Percentiles rank a stretch among this genome's conserved stretches.
Conservation (phyloP, 1,140 invertebrate species). For the Drosophila gunungcola region DNA sequence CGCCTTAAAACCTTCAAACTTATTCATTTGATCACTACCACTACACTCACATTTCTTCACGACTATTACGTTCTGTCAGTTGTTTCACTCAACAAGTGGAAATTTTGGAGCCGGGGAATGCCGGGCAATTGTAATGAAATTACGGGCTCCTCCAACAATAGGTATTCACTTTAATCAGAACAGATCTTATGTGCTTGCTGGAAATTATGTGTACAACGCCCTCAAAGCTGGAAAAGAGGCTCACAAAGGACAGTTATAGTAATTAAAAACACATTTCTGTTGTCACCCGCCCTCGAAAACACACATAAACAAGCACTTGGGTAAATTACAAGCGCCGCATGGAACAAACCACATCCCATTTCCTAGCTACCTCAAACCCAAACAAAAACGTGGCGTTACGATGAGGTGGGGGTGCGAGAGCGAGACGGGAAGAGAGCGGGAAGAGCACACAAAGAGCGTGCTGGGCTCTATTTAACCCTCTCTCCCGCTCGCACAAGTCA, state of each 20-base stretch:
- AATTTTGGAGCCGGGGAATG: constrained; percentile 16
- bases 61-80: background rate
- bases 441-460: constrained; percentile 13
- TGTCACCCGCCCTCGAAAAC: constrained; percentile 29
- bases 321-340: constrained; percentile 35
- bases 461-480: background rate
- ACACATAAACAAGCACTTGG: constrained; percentile 30
- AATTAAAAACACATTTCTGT: constrained; percentile 68
- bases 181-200: constrained; percentile 56
- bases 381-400: constrained; percentile 40
- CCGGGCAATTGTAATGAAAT: constrained; percentile 34
- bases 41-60: too few relatives aligned
- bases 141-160: constrained; percentile 5
- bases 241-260: constrained; percentile 54
- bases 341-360: constrained; percentile 35
- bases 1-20: too few relatives aligned
- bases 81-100: constrained; percentile 5
- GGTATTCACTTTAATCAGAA: constrained; percentile 36
- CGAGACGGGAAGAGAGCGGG: constrained; percentile 1
- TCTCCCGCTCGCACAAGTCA: constrained; percentile 7
- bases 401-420: constrained; percentile 4
- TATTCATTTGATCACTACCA: too few relatives aligned
- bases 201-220: constrained; percentile 51
- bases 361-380: constrained; percentile 51
- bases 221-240: constrained; percentile 18